Evolutionary conservation across 2,888 invertebrate species (phyloP).

Genomic region (Dysmachus trigonus): DNA sequence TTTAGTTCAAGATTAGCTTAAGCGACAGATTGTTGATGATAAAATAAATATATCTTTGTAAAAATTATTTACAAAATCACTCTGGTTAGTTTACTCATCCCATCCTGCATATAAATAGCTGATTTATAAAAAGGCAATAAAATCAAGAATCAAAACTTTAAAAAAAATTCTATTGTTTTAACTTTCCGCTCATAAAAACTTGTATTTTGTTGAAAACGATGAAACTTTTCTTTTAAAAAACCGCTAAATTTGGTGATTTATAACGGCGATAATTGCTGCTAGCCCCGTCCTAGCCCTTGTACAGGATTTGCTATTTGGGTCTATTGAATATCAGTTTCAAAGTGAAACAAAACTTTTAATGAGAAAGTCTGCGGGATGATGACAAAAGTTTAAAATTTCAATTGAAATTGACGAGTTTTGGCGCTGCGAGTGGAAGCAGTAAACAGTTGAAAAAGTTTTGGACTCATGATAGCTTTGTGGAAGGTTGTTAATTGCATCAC

Average conservation of each 20-base stretch:
- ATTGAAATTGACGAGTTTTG: not conserved
- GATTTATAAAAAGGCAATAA: not conserved
- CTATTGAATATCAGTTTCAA: not conserved
- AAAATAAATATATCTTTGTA: too few species aligned
- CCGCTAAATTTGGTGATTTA: not conserved
- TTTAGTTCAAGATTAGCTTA: too few species aligned
- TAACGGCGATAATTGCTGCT: not conserved
- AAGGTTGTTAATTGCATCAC: not conserved
- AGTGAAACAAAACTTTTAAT: not conserved
- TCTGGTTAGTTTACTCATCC: too few species aligned
- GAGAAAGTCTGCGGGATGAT: not conserved
- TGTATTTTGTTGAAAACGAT: not conserved
- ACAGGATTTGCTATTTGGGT: not conserved
- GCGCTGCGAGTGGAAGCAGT: not conserved
- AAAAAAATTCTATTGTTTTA: not conserved
- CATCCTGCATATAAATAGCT: too few species aligned
- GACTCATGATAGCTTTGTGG: not conserved
- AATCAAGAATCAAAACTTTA: not conserved
- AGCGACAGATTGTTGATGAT: too few species aligned
- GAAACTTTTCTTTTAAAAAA: not conserved
- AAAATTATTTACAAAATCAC: too few species aligned
- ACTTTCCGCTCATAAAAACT: not conserved
- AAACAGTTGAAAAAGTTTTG: not conserved
- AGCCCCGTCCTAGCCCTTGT: not conserved
- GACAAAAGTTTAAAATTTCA: not conserved